Percentiles rank a stretch among this genome's conserved stretches.
Evolutionary conservation across 2,797 vertebrate species (phyloP).

Genomic region (Siniperca scherzeri): DNA sequence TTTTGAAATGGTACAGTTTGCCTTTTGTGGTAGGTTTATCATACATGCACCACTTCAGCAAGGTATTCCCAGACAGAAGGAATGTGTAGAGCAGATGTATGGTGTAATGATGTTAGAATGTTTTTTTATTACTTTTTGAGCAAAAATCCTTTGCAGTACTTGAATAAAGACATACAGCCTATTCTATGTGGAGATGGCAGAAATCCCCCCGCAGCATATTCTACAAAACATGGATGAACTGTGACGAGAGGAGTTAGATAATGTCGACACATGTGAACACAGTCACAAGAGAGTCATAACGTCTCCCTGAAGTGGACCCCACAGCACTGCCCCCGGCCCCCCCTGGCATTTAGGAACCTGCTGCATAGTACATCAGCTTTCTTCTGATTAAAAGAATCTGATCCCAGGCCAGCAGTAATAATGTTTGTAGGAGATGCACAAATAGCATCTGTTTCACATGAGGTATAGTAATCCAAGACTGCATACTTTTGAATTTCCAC

Average conservation of each 20-base stretch:
- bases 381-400: conserved; percentile 56
- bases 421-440: conserved; percentile 47
- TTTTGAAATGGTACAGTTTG: conserved; percentile 88
- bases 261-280: conserved; percentile 68
- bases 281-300: conserved; percentile 84
- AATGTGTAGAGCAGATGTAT: conserved; percentile 82
- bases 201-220: conserved; percentile 71
- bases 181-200: conserved; percentile 78
- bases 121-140: conserved; percentile 79
- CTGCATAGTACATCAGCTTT: conserved; percentile 67
- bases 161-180: conserved; percentile 88
- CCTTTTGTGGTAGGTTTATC: conserved; percentile 87
- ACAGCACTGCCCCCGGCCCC: conserved; percentile 53
- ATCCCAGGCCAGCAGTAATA: conserved; percentile 51
- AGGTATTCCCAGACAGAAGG: conserved; percentile 85
- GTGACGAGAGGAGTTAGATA: conserved; percentile 73
- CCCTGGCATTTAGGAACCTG: conserved; percentile 68
- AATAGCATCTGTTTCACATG: conserved; percentile 32
- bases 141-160: conserved; percentile 88
- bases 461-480: conserved; percentile 49
- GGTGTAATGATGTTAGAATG: conserved; percentile 74
- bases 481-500: conserved; percentile 42
- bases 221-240: conserved; percentile 75
- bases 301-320: conserved; percentile 72
- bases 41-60: conserved; percentile 79